These are phyloP conservation scores for Paracanthobrama guichenoti DNA, from an alignment of 2,113 vertebrate genomes.

Conservation along the genomic window DNA sequence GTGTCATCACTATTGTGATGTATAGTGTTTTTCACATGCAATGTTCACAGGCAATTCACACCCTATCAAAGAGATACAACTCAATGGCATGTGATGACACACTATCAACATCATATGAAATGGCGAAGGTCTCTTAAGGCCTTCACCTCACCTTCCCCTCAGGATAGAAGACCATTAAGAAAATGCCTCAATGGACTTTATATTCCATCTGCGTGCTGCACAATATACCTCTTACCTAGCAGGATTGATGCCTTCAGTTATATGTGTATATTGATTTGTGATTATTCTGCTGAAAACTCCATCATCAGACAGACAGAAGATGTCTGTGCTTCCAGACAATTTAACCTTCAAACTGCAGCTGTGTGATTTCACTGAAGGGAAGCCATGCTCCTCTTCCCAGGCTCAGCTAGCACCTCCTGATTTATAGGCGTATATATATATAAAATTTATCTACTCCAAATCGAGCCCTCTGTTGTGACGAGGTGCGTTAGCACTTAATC, in stretches of 20 bases:
- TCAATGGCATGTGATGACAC: conserved; percentile 20
- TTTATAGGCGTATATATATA: conserved; percentile 37
- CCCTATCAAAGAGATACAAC: background rate
- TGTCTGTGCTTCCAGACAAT: conserved; percentile 11
- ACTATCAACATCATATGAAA: background rate
- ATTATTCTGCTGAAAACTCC: conserved; percentile 16
- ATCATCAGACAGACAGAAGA: conserved; percentile 3
- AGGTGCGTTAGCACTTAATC: conserved; percentile 61
- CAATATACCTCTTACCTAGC: background rate
- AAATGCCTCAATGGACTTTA: background rate
- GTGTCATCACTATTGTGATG: background rate
- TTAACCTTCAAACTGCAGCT: conserved; percentile 34
- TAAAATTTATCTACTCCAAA: conserved; percentile 51
- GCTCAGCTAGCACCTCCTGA: conserved; percentile 40
- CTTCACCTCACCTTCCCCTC: conserved; percentile 14
- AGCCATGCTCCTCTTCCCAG: conserved; percentile 15
- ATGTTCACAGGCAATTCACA: conserved; percentile 21
- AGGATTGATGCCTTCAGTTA: background rate
- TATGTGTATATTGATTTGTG: background rate
- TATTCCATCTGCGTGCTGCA: conserved; percentile 10
- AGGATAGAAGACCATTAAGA: background rate
- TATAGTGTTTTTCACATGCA: background rate
- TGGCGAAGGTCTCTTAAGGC: background rate
- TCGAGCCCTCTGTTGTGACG: conserved; percentile 53
- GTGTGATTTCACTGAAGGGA: conserved; percentile 28